Conservation (phyloP, 1,140 invertebrate genomes). For the Hyles euphorbiae region DNA sequence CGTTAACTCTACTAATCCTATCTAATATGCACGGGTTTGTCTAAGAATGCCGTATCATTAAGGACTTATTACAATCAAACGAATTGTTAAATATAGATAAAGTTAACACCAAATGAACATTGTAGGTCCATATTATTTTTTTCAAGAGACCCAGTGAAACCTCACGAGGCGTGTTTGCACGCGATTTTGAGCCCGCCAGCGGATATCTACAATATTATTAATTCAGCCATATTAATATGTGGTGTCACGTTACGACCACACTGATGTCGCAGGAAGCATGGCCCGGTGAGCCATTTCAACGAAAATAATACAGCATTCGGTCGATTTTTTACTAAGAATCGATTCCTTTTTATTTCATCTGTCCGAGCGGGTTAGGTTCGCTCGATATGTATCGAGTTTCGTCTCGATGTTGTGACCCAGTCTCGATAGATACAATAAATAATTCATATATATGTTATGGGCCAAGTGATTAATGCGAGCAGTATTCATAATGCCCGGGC, state of each 20-base stretch:
- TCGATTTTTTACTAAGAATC: slow-evolving; percentile 51
- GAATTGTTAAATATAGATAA: not conserved
- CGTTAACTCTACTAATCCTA: too few relatives aligned
- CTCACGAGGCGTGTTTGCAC: slow-evolving; percentile 66
- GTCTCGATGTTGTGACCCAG: slow-evolving; percentile 28
- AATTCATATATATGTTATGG: too few relatives aligned
- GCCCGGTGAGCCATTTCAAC: slow-evolving; percentile 57
- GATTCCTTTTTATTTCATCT: slow-evolving; percentile 35
- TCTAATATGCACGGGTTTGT: too few relatives aligned
- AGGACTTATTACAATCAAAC: not conserved
- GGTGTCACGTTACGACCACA: slow-evolving; percentile 70
- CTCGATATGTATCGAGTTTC: slow-evolving; percentile 28
- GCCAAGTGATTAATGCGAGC: too few relatives aligned
- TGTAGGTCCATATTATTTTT: slow-evolving; percentile 65
- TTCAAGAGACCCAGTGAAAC: slow-evolving; percentile 61
- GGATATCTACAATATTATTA: slow-evolving; percentile 70
- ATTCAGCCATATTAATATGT: slow-evolving; percentile 71
- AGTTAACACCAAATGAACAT: slow-evolving; percentile 4
- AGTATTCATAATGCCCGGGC: too few relatives aligned
- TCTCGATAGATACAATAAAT: slow-evolving; percentile 20
- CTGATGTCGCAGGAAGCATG: slow-evolving; percentile 69
- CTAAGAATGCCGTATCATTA: too few relatives aligned
- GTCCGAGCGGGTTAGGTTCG: slow-evolving; percentile 9
- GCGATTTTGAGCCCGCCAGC: slow-evolving; percentile 54
- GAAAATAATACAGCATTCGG: slow-evolving; percentile 61